Percentiles rank a stretch among this genome's conserved stretches.
phyloP scores from a whole-genome alignment of 2,113 vertebrate genomes.

The Chaetops frenatus region DNA sequence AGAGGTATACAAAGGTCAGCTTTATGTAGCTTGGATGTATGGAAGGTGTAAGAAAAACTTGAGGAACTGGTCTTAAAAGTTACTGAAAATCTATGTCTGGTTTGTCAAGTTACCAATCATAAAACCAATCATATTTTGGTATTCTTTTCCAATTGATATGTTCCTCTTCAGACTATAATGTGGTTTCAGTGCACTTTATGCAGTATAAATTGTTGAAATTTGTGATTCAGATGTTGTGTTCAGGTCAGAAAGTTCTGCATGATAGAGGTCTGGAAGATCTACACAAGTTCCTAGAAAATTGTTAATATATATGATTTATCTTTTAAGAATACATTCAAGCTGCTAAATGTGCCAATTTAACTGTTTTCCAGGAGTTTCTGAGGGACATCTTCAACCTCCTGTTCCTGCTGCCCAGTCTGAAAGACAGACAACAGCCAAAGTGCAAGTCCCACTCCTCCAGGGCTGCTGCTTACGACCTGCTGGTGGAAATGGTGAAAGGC shows the following conservation, averaged over 20 bases:
- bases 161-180: background rate
- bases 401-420: slow-evolving; percentile 93
- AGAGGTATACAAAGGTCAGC: background rate
- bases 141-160: background rate
- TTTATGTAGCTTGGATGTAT: background rate
- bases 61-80: background rate
- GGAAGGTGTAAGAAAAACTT: background rate
- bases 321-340: background rate
- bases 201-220: background rate
- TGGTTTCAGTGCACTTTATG: background rate
- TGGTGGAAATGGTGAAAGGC: slow-evolving; percentile 97
- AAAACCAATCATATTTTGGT: background rate
- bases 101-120: background rate
- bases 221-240: background rate
- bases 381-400: slow-evolving; percentile 94
- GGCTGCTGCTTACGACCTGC: slow-evolving; percentile 93
- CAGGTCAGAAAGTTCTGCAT: background rate
- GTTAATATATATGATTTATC: background rate
- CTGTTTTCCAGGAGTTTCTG: slow-evolving; percentile 86
- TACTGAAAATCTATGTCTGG: background rate
- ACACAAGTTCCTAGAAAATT: background rate
- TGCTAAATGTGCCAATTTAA: background rate
- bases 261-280: background rate
- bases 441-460: slow-evolving; percentile 96
- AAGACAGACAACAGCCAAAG: slow-evolving; percentile 93